phyloP scores from a whole-genome alignment of 2,797 vertebrate genomes.

The Coregonus ussuriensis region DNA sequence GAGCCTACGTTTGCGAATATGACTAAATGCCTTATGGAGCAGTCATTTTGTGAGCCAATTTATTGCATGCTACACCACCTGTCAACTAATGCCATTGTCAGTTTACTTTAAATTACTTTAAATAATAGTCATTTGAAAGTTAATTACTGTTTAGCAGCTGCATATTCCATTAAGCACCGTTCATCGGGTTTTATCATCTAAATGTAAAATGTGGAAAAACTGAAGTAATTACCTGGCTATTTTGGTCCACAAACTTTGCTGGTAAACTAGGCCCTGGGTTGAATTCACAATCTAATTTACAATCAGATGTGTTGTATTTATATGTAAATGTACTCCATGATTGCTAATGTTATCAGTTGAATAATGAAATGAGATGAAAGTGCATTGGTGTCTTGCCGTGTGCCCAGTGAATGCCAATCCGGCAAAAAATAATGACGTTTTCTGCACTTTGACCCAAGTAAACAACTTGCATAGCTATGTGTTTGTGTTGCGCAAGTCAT shows the following conservation, averaged over 20 bases:
- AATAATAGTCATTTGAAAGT: neutral
- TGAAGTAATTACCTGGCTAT: constrained; percentile 47
- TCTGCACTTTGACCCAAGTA: too few relatives aligned
- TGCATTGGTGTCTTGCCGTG: too few relatives aligned
- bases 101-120: too few relatives aligned
- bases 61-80: too few relatives aligned
- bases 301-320: constrained; percentile 66
- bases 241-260: constrained; percentile 31
- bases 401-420: too few relatives aligned
- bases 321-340: constrained; percentile 60
- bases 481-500: too few relatives aligned
- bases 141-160: constrained; percentile 7
- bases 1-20: too few relatives aligned
- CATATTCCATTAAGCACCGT: constrained; percentile 22
- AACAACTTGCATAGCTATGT: too few relatives aligned
- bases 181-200: constrained; percentile 7
- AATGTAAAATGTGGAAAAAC: constrained; percentile 26
- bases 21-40: too few relatives aligned
- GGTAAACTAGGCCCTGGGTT: constrained; percentile 59
- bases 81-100: too few relatives aligned
- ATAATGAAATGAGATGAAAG: constrained; percentile 66
- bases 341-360: constrained; percentile 51
- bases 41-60: too few relatives aligned
- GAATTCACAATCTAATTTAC: constrained; percentile 60
- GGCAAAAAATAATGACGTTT: too few relatives aligned